Conservation (phyloP, 1,140 invertebrate genomes). For the Papilio polytes region DNA sequence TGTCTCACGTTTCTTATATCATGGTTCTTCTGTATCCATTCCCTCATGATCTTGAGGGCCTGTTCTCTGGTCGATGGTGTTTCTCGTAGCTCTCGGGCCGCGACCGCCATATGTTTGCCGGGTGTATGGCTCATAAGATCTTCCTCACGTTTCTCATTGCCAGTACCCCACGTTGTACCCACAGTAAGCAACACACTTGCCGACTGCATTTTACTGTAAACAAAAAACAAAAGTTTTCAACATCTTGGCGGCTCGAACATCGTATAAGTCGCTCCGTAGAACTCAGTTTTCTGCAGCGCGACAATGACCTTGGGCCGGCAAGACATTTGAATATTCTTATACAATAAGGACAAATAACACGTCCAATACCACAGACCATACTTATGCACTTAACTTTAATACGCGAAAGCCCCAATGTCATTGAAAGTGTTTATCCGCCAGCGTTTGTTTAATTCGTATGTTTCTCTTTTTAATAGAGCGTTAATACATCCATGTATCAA, state of each 20-base stretch:
- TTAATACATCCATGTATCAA: too few relatives aligned
- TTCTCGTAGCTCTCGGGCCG: conserved; percentile 87
- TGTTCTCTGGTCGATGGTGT: conserved; percentile 85
- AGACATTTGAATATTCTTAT: too few relatives aligned
- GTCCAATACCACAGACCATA: too few relatives aligned
- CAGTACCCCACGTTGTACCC: conserved; percentile 62
- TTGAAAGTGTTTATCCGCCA: too few relatives aligned
- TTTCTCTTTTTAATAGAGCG: too few relatives aligned
- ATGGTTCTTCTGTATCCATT: conserved; percentile 88
- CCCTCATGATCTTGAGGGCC: conserved; percentile 85
- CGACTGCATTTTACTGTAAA: conserved; percentile 59
- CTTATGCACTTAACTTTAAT: too few relatives aligned
- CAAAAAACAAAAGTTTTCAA: not conserved
- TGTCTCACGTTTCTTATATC: conserved; percentile 87
- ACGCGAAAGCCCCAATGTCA: too few relatives aligned
- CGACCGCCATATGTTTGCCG: conserved; percentile 70
- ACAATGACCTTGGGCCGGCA: too few relatives aligned
- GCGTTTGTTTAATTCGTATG: too few relatives aligned
- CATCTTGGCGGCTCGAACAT: not conserved
- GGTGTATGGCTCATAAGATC: conserved; percentile 45
- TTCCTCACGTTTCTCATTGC: conserved; percentile 63
- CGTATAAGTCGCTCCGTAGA: too few relatives aligned
- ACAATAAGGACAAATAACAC: too few relatives aligned
- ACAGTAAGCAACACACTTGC: conserved; percentile 72
- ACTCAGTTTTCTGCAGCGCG: too few relatives aligned